A percentile compares a stretch with the other conserved stretches of the same genome.
phyloP scores from a whole-genome alignment of 2,797 vertebrate species.

The Chrysocyon brachyurus region DNA sequence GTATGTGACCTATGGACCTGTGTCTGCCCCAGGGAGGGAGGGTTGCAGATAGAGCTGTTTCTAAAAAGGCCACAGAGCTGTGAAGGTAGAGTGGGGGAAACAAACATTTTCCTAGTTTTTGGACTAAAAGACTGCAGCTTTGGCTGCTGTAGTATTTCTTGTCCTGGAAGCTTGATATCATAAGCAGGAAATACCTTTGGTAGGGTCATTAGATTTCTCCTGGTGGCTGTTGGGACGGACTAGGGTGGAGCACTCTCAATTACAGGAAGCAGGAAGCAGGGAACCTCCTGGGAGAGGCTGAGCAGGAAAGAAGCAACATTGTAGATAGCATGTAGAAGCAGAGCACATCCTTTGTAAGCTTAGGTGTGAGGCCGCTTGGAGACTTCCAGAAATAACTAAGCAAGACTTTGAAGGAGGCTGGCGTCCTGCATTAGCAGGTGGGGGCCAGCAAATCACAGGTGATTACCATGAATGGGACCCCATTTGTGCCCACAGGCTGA shows the following conservation, averaged over 20 bases:
- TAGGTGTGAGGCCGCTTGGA: not conserved
- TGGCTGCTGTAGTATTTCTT: not conserved
- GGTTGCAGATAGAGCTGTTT: not conserved
- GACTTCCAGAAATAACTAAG: slow-evolving; percentile 32
- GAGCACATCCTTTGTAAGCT: not conserved
- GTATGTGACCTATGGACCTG: not conserved
- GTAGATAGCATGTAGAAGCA: not conserved
- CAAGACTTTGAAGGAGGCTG: not conserved
- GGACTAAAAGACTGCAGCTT: not conserved
- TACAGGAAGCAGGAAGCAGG: slow-evolving; percentile 33
- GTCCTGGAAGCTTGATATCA: not conserved
- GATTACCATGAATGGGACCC: not conserved
- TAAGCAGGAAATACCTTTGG: not conserved
- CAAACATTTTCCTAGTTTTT: not conserved
- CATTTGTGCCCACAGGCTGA: not conserved
- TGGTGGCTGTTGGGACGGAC: not conserved
- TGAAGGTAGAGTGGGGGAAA: not conserved
- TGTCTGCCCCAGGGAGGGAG: not conserved
- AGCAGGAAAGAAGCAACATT: not conserved
- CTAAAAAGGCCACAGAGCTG: not conserved
- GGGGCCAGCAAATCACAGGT: not conserved
- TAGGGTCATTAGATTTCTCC: not conserved
- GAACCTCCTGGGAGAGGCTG: not conserved
- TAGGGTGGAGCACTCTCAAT: not conserved
- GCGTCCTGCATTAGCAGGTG: not conserved